These are phyloP conservation scores for Enteromius anoplus DNA, from an alignment of 2,797 vertebrate species.

Conservation along the genomic window DNA sequence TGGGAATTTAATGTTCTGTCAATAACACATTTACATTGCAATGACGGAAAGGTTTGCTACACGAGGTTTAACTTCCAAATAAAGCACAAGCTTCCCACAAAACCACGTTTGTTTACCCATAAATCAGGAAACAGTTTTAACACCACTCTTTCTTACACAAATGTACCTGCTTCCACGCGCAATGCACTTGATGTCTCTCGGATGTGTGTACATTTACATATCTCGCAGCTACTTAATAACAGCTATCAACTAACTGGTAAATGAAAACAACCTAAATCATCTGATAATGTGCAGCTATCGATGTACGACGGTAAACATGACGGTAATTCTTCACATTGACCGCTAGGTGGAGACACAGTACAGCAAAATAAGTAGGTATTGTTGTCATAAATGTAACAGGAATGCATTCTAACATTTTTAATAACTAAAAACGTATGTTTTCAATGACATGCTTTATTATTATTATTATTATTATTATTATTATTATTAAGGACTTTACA, in stretches of 20 bases:
- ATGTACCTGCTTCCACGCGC: neutral
- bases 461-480: neutral
- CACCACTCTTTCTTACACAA: too few species aligned
- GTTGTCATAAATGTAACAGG: neutral
- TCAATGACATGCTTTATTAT: neutral
- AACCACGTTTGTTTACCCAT: neutral
- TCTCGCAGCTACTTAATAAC: neutral
- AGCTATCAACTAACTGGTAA: neutral
- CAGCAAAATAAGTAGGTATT: neutral
- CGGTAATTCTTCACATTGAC: neutral
- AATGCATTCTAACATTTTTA: neutral
- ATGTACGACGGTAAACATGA: neutral
- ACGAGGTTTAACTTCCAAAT: neutral
- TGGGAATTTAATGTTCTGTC: neutral
- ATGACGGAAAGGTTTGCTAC: neutral
- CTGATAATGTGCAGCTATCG: neutral
- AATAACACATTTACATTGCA: neutral
- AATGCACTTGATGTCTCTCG: neutral
- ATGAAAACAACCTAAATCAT: neutral
- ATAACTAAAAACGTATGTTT: neutral
- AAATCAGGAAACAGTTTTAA: neutral
- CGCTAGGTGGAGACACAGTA: constrained; percentile 47
- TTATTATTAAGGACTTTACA: neutral
- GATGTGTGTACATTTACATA: neutral
- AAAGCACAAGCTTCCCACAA: neutral